phyloP scores from a whole-genome alignment of 1,140 invertebrate genomes.

The Orius insidiosus region DNA sequence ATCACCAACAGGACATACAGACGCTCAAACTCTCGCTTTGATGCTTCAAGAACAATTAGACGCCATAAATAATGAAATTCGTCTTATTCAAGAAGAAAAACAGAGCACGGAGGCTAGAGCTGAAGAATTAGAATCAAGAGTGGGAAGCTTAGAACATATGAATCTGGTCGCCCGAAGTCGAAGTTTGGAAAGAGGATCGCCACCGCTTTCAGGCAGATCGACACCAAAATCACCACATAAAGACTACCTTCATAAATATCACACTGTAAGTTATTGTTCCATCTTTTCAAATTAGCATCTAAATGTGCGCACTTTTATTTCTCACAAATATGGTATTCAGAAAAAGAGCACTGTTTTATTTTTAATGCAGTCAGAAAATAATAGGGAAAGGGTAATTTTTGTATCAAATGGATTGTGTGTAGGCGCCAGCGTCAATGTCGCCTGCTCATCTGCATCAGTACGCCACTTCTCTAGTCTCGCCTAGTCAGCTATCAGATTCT shows the following conservation, averaged over 20 bases:
- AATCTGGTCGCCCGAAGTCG: constrained; percentile 63
- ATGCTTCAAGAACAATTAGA: constrained; percentile 99
- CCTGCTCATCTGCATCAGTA: constrained; percentile 69
- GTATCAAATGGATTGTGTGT: constrained; percentile 23
- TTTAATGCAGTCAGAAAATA: neutral
- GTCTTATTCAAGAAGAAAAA: constrained; percentile 95
- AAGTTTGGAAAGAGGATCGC: constrained; percentile 53
- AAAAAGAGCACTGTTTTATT: neutral
- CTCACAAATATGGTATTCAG: neutral
- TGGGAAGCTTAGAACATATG: constrained; percentile 87
- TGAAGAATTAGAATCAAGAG: constrained; percentile 91
- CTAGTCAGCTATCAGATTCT: constrained; percentile 50
- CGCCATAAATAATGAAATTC: constrained; percentile 98
- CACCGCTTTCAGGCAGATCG: constrained; percentile 60
- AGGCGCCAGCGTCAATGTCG: constrained; percentile 79
- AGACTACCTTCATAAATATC: constrained; percentile 68
- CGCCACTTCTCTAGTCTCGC: constrained; percentile 41
- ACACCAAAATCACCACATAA: constrained; percentile 58
- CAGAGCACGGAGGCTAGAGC: constrained; percentile 91
- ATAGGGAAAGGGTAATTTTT: constrained; percentile 1
- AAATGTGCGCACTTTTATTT: neutral
- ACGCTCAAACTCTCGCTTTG: constrained; percentile 91
- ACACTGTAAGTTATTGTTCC: constrained; percentile 49
- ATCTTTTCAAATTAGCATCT: constrained; percentile 3
- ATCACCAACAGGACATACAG: constrained; percentile 62